These are phyloP conservation scores for Phoxinus dragarum DNA, from an alignment of 2,797 vertebrate genomes.

Conservation along the genomic window DNA sequence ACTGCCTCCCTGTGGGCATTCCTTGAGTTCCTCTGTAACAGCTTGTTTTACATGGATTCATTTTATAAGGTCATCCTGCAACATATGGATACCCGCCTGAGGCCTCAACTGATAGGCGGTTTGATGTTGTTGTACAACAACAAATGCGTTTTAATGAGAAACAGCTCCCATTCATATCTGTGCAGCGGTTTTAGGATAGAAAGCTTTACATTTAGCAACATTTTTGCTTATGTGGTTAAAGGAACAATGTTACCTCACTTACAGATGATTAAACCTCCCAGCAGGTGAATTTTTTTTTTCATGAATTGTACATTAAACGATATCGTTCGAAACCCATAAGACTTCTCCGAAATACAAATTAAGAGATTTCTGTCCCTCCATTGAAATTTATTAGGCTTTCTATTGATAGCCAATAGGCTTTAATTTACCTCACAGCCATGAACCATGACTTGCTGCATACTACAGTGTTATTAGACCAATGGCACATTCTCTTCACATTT, in stretches of 20 bases:
- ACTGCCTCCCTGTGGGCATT: constrained; percentile 20
- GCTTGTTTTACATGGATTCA: constrained; percentile 37
- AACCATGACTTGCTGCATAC: background rate
- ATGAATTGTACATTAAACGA: background rate
- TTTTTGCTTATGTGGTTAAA: constrained; percentile 7
- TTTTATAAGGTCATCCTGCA: constrained; percentile 50
- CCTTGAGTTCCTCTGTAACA: constrained; percentile 1
- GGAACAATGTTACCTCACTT: background rate
- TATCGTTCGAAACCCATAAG: background rate
- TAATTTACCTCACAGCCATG: background rate
- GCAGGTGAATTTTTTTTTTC: background rate
- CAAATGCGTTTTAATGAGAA: background rate
- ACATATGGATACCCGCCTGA: background rate
- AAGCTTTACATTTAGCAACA: background rate
- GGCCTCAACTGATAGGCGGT: background rate
- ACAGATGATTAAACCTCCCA: background rate
- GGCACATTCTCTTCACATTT: background rate
- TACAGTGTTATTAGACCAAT: background rate
- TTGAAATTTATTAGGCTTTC: background rate
- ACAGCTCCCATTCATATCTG: background rate
- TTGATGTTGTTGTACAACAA: constrained; percentile 9
- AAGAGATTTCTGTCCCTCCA: background rate
- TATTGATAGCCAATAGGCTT: background rate
- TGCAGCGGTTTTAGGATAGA: background rate
- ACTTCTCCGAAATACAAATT: background rate